Percentiles rank a stretch among this genome's conserved stretches.
Conservation (phyloP, 92 coral and sea anemone species). For the Meandrina meandrites region DNA sequence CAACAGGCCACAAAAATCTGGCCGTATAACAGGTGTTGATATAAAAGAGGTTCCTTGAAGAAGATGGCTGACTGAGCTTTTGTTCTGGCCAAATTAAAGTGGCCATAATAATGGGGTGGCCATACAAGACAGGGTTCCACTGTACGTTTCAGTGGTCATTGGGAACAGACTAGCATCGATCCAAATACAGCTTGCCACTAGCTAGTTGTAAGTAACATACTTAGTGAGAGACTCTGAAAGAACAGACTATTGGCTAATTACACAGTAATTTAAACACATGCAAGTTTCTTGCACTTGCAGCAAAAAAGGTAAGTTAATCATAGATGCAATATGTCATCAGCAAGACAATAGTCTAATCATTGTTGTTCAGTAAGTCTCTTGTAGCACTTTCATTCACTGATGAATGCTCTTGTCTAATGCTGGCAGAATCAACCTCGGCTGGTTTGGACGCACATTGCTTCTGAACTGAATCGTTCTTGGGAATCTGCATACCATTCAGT, state of each 20-base stretch:
- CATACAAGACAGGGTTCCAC: too few species aligned
- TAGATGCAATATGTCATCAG: too few species aligned
- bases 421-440: slow-evolving; percentile 13
- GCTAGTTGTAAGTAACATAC: neutral
- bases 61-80: too few species aligned
- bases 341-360: neutral
- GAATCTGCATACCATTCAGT: neutral
- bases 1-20: too few species aligned
- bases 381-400: slow-evolving; percentile 2
- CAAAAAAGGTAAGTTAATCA: too few species aligned
- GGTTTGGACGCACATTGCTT: slow-evolving; percentile 22
- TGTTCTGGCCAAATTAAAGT: too few species aligned
- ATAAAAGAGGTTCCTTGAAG: too few species aligned
- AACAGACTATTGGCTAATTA: neutral
- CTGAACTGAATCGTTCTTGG: slow-evolving; percentile 34
- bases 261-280: neutral
- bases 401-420: neutral
- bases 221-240: neutral
- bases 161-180: neutral
- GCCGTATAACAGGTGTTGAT: too few species aligned
- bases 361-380: neutral
- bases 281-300: neutral
- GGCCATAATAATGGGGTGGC: too few species aligned
- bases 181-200: neutral
- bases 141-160: too few species aligned